Conservation (phyloP, 2,797 vertebrate genomes). For the Buceros bicornis region DNA sequence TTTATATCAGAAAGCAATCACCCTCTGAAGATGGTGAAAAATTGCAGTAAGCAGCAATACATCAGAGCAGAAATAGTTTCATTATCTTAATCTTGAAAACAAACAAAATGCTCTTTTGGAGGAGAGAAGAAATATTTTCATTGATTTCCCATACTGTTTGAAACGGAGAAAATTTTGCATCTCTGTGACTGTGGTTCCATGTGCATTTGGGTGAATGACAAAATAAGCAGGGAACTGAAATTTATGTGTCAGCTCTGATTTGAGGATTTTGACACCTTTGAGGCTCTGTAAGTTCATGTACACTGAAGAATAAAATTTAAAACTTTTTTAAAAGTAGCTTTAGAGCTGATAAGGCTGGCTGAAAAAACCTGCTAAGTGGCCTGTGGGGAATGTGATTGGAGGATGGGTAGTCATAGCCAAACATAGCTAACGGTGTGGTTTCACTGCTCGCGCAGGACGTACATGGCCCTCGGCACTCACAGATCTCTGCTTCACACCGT, state of each 20-base stretch:
- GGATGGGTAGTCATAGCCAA: background rate
- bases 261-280: background rate
- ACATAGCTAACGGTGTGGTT: background rate
- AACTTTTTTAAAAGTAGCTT: background rate
- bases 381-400: background rate
- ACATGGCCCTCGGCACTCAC: rapidly evolving
- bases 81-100: background rate
- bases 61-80: background rate
- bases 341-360: background rate
- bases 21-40: background rate
- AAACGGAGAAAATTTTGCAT: background rate
- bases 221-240: background rate
- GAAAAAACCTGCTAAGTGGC: background rate
- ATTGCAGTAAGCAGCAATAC: background rate
- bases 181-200: background rate
- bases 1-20: background rate
- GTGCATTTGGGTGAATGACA: background rate
- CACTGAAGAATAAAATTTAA: background rate
- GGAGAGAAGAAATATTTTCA: background rate
- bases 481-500: background rate
- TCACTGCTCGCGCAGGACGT: background rate
- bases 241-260: background rate
- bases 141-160: background rate
- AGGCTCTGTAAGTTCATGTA: background rate
- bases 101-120: rapidly evolving